Percentiles rank a stretch among this genome's conserved stretches.
Evolutionary conservation across 2,113 vertebrate species (phyloP).

Genomic region (Pleuronectes platessa): DNA sequence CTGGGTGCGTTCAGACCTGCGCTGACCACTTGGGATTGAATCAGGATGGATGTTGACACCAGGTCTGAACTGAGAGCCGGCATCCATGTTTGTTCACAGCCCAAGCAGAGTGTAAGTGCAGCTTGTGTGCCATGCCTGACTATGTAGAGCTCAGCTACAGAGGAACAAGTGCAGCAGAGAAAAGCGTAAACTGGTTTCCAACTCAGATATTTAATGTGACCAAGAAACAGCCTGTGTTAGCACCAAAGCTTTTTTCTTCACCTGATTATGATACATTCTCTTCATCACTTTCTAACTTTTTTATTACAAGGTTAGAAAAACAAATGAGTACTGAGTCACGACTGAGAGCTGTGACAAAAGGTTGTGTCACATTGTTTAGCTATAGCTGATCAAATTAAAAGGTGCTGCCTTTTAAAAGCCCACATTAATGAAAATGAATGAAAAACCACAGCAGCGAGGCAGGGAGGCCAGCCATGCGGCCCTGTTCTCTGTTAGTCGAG

Average conservation of each 20-base stretch:
- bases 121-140: not conserved
- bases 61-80: no score
- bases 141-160: not conserved
- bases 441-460: conserved; percentile 36
- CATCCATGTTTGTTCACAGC: not conserved
- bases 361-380: not conserved
- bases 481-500: conserved; percentile 73
- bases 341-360: not conserved
- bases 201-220: not conserved
- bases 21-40: no score
- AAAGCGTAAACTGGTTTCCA: conserved; percentile 19
- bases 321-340: not conserved
- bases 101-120: not conserved
- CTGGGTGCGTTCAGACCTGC: no score
- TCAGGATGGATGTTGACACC: no score
- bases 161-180: conserved; percentile 43
- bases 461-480: conserved; percentile 72
- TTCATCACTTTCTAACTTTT: not conserved
- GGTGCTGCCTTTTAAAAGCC: conserved; percentile 25
- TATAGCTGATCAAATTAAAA: conserved; percentile 12
- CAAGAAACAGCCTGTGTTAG: conserved; percentile 18
- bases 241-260: conserved; percentile 5
- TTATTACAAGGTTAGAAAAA: not conserved
- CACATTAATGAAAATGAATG: conserved; percentile 1
- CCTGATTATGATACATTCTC: conserved; percentile 1